phyloP scores from a whole-genome alignment of 2,113 vertebrate genomes.

The Calypte anna region DNA sequence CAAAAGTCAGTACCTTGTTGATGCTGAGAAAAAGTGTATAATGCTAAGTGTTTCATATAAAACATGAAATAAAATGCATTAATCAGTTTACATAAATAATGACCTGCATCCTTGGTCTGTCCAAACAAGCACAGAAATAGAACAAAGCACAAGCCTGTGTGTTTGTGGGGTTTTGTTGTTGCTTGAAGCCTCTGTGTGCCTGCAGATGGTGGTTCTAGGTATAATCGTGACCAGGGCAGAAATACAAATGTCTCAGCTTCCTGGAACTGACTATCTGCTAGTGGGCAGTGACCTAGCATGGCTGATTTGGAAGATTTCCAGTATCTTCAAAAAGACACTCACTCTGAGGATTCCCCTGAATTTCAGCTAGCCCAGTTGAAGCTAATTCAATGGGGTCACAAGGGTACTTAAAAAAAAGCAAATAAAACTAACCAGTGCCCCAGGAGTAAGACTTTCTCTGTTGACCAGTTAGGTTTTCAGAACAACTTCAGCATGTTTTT shows the following conservation, averaged over 20 bases:
- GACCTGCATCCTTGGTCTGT: not conserved
- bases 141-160: not conserved
- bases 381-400: not conserved
- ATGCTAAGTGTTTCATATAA: not conserved
- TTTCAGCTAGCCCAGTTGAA: not conserved
- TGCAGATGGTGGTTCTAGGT: not conserved
- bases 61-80: not conserved
- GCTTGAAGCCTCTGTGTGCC: not conserved
- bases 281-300: not conserved
- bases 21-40: not conserved
- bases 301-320: not conserved
- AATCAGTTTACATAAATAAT: not conserved
- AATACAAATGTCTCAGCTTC: not conserved
- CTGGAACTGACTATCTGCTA: not conserved
- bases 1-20: not conserved
- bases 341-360: not conserved
- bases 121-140: not conserved
- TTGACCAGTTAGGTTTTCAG: not conserved
- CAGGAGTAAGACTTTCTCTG: not conserved
- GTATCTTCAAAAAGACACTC: no score
- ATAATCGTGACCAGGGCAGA: not conserved
- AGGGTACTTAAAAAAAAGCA: not conserved
- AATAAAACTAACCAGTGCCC: not conserved
- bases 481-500: not conserved
- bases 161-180: not conserved